Percentiles rank a stretch among this genome's conserved stretches.
Evolutionary conservation across 2,888 invertebrate genomes (phyloP).

Genomic region (Bibio marci): DNA sequence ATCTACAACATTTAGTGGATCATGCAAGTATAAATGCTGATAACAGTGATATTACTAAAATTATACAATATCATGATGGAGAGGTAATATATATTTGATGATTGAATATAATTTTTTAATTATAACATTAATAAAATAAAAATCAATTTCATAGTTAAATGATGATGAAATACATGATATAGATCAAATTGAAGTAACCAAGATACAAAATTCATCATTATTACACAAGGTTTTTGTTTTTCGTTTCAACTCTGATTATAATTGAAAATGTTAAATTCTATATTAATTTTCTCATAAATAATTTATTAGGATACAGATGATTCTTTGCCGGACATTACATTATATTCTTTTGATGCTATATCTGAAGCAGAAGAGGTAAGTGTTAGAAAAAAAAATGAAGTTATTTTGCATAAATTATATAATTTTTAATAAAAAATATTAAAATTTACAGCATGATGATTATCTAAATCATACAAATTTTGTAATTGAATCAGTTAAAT

Average conservation of each 20-base stretch:
- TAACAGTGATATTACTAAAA: constrained; percentile 1
- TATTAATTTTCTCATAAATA: too few relatives aligned
- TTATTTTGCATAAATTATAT: neutral
- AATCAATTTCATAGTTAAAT: neutral
- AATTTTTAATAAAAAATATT: too few relatives aligned
- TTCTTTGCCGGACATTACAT: constrained; percentile 1
- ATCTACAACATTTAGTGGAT: constrained; percentile 1
- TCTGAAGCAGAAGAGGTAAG: constrained; percentile 1
- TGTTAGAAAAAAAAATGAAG: constrained; percentile 8
- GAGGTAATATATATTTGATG: neutral
- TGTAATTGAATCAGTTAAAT: too few relatives aligned
- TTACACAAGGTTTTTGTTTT: too few relatives aligned
- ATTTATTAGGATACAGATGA: too few relatives aligned
- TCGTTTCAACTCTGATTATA: too few relatives aligned
- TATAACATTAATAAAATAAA: too few relatives aligned
- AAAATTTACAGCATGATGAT: too few relatives aligned
- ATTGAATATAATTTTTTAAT: neutral
- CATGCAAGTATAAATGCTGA: neutral
- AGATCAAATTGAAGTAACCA: constrained; percentile 7
- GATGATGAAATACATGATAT: constrained; percentile 12
- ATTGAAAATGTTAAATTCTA: too few relatives aligned
- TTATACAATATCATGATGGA: constrained; percentile 2
- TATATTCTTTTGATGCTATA: constrained; percentile 1
- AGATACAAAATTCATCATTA: neutral
- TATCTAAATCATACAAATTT: too few relatives aligned